These are phyloP conservation scores for Caenorhabditis drosophilae DNA, from an alignment of 2,888 invertebrate genomes.

Conservation along the genomic window DNA sequence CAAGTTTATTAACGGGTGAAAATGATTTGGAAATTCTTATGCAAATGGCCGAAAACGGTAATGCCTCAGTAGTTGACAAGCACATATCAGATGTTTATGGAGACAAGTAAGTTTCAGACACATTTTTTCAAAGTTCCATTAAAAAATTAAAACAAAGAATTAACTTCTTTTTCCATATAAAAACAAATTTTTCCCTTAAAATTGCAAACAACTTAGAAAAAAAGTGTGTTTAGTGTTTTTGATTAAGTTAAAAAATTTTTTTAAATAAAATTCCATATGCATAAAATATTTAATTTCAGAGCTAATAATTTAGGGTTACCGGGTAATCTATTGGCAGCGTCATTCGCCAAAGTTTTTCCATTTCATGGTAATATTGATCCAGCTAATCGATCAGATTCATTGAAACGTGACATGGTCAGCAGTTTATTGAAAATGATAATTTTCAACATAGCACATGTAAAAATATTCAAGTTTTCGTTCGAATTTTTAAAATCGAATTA, in stretches of 20 bases:
- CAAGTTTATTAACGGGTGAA: conserved; percentile 76
- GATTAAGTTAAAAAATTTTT: background rate
- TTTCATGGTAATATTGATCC: conserved; percentile 10
- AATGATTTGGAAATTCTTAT: conserved; percentile 76
- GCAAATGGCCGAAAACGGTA: conserved; percentile 76
- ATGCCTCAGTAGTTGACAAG: conserved; percentile 63
- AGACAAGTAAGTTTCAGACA: conserved; percentile 73
- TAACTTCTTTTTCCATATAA: no score
- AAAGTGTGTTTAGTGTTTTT: no score
- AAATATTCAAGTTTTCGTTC: background rate
- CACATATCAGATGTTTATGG: conserved; percentile 77
- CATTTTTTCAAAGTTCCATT: background rate
- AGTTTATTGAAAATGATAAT: conserved; percentile 77
- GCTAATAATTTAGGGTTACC: conserved; percentile 72
- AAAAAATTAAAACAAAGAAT: conserved; percentile 6
- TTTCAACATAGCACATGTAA: conserved; percentile 77
- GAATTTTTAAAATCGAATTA: background rate
- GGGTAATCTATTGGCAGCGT: conserved; percentile 77
- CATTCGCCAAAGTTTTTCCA: conserved; percentile 76
- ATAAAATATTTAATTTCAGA: conserved; percentile 25
- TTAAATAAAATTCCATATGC: background rate
- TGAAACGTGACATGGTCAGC: conserved; percentile 59
- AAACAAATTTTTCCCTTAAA: no score
- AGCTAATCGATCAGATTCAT: conserved; percentile 12
- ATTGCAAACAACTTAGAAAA: no score